Conservation (phyloP, 2,797 vertebrate species). For the Epinephelus malabaricus region DNA sequence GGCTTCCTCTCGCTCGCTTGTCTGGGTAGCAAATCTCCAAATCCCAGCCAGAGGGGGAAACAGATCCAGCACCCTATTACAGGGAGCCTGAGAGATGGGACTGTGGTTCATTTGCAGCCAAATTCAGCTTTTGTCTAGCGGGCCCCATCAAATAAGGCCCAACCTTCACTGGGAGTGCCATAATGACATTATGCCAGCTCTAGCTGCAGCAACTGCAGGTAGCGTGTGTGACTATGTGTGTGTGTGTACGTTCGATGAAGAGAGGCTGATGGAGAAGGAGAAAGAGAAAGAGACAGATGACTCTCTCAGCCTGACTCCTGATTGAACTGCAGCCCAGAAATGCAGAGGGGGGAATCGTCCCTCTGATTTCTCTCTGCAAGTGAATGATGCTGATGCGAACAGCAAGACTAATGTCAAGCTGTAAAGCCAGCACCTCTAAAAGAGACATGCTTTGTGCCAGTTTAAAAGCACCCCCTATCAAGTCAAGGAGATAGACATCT, state of each 20-base stretch:
- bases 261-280: conserved; percentile 31
- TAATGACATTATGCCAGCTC: conserved; percentile 56
- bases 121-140: conserved; percentile 69
- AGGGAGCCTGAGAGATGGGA: conserved; percentile 62
- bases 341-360: conserved; percentile 51
- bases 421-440: conserved; percentile 26
- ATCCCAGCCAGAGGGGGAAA: conserved; percentile 75
- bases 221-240: neutral
- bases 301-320: conserved; percentile 51
- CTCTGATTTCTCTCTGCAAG: conserved; percentile 48
- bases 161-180: conserved; percentile 55
- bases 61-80: conserved; percentile 69
- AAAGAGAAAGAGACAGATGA: conserved; percentile 56
- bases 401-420: conserved; percentile 52
- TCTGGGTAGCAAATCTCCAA: conserved; percentile 78
- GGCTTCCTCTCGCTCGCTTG: conserved; percentile 64
- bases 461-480: conserved; percentile 17
- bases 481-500: conserved; percentile 11
- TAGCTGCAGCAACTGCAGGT: conserved; percentile 43
- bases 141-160: conserved; percentile 47
- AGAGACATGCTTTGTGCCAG: conserved; percentile 20
- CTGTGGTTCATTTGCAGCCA: conserved; percentile 59
- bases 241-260: neutral
- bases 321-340: conserved; percentile 72
- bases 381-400: conserved; percentile 49